Base-by-base conservation (phyloP, 2,113 vertebrate genomes). In the Syrrhaptes paradoxus region DNA sequence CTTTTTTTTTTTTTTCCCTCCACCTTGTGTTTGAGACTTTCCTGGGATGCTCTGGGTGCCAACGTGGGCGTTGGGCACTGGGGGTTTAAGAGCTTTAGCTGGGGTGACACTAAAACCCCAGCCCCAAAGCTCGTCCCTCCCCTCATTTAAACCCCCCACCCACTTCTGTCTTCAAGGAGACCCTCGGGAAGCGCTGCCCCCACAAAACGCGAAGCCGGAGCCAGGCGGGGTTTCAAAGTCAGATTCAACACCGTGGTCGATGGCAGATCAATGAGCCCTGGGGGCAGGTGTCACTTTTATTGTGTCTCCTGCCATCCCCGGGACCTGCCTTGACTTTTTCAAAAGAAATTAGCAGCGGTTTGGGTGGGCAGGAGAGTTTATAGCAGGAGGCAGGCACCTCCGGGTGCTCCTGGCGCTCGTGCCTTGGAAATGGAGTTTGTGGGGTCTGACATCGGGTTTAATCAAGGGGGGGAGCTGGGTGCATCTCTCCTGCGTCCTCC, bases 401-500 rank as follows among this genome's bases (percentile, higher is more conserved):
- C 1, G 1, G 4, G 0, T 1, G 19, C 43, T 83, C 17, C 22
- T 1, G 66, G 55, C 0, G 0, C 70, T 76, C 2, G 8, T 0
- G 41, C 41, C 36, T 46, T 9, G 34, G 5, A 88, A 86, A 51
- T 17, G 4, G 65, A 17, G 3, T 66, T 61, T 22, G 5, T 6
- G 61, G 58, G 13, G 32, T 38, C 13, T 52, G 41, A 32, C 45
- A 22, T 48, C 0, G 2, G 0, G 10, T 62, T 78, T 20, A 4
- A 36, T 6, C 0, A 3, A 1, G 5, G 11, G 17, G 10, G 5
- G 13, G 81, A 87, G 59, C 11, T 32, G 24, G 17, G 55, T 6
- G 19, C 0, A 15, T 38, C 26, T 66, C 4, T 7, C 3, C 32
- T 4, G 12, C 48, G 3, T 15, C 59, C 49, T 72, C 41, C 25